Conservation (phyloP, 2,797 vertebrate genomes). For the Sebastiscus albofasciatus region DNA sequence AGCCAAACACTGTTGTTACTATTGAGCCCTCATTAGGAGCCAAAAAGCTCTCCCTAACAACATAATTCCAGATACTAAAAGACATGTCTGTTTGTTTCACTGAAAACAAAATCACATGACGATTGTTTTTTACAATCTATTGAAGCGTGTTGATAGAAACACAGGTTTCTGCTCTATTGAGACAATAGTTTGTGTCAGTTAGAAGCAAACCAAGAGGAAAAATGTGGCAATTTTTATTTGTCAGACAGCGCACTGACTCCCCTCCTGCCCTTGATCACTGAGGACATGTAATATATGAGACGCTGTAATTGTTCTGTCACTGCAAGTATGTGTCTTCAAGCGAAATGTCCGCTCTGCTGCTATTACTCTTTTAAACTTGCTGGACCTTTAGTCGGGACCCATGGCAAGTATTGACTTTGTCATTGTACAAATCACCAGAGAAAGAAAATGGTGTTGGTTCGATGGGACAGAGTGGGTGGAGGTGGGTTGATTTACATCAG, state of each 20-base stretch:
- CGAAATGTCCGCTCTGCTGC: conserved; percentile 12
- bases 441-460: conserved; percentile 34
- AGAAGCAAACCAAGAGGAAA: conserved; percentile 14
- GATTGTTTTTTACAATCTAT: background rate
- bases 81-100: background rate
- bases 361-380: conserved; percentile 46
- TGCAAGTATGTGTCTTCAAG: conserved; percentile 55
- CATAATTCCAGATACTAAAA: background rate
- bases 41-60: background rate
- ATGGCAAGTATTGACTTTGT: conserved; percentile 45
- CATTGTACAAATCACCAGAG: conserved; percentile 48
- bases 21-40: background rate
- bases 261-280: conserved; percentile 14
- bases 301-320: conserved; percentile 72
- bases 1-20: background rate
- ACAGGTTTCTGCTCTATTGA: background rate
- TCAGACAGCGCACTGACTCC: background rate
- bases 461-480: conserved; percentile 27
- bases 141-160: conserved; percentile 4
- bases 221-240: conserved; percentile 18
- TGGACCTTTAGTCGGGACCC: conserved; percentile 24
- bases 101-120: background rate
- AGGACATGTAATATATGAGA: conserved; percentile 48
- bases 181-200: conserved; percentile 13
- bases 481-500: conserved; percentile 23